phyloP scores from a whole-genome alignment of 2,888 invertebrate genomes.

The Bibio marci region DNA sequence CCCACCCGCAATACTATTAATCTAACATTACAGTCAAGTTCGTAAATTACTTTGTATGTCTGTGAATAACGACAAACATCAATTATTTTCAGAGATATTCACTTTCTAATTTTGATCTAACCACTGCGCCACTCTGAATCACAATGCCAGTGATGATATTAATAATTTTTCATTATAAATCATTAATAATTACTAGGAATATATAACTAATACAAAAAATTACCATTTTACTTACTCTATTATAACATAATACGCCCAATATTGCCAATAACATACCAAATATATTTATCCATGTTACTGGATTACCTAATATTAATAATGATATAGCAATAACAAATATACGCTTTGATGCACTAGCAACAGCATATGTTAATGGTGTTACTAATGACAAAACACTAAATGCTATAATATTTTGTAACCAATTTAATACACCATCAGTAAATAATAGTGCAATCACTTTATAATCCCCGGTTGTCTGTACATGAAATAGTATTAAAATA shows the following conservation, averaged over 20 bases:
- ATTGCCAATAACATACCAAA: slow-evolving; percentile 84
- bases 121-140: no score
- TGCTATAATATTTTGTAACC: slow-evolving; percentile 89
- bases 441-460: slow-evolving; percentile 43
- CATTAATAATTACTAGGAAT: no score
- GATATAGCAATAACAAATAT: slow-evolving; percentile 83
- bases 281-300: slow-evolving; percentile 72
- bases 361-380: slow-evolving; percentile 88
- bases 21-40: no score
- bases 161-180: no score
- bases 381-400: slow-evolving; percentile 84
- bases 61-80: no score
- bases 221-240: slow-evolving; percentile 40
- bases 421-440: slow-evolving; percentile 74
- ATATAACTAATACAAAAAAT: no score
- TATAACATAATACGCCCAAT: slow-evolving; percentile 77
- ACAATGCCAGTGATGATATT: no score
- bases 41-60: no score
- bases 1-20: no score
- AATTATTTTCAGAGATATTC: no score
- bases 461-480: slow-evolving; percentile 34
- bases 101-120: no score
- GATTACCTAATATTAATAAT: slow-evolving; percentile 73
- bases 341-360: slow-evolving; percentile 87
- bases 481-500: slow-evolving; percentile 10